These are phyloP conservation scores for Benitochromis conjunctus DNA, from an alignment of 2,113 vertebrate genomes.

Conservation along the genomic window DNA sequence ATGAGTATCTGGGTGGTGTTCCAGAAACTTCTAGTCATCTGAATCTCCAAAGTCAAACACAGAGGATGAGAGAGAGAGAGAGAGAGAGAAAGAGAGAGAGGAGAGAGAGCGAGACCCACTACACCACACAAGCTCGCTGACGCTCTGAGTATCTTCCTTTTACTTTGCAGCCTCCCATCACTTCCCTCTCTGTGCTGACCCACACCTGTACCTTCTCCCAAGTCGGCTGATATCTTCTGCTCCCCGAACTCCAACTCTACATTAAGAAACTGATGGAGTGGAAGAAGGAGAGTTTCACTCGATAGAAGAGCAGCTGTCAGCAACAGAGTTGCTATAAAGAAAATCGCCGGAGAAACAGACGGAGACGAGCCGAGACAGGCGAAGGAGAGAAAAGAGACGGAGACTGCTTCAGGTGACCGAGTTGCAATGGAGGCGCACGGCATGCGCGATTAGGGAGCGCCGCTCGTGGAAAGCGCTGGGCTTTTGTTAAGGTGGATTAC, in stretches of 20 bases:
- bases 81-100: neutral
- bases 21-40: neutral
- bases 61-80: neutral
- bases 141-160: slow-evolving; percentile 1
- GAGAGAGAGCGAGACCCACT: neutral
- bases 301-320: slow-evolving; percentile 16
- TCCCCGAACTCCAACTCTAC: neutral
- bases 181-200: neutral
- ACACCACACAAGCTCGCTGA: neutral
- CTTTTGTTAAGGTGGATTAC: slow-evolving; percentile 37
- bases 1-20: neutral
- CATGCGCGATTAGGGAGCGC: slow-evolving; percentile 21
- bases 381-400: neutral
- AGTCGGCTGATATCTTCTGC: neutral
- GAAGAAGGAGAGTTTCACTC: neutral
- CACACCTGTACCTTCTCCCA: neutral
- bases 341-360: slow-evolving; percentile 1
- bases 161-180: slow-evolving; percentile 13
- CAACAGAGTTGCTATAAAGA: slow-evolving; percentile 21
- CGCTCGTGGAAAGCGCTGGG: neutral
- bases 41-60: slow-evolving; percentile 3
- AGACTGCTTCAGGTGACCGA: slow-evolving; percentile 53
- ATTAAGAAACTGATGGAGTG: slow-evolving; percentile 9
- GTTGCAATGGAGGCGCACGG: slow-evolving; percentile 40
- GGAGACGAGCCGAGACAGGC: neutral